Evolutionary conservation across 2,888 invertebrate species (phyloP).

Genomic region (Meiosimyza decipiens): DNA sequence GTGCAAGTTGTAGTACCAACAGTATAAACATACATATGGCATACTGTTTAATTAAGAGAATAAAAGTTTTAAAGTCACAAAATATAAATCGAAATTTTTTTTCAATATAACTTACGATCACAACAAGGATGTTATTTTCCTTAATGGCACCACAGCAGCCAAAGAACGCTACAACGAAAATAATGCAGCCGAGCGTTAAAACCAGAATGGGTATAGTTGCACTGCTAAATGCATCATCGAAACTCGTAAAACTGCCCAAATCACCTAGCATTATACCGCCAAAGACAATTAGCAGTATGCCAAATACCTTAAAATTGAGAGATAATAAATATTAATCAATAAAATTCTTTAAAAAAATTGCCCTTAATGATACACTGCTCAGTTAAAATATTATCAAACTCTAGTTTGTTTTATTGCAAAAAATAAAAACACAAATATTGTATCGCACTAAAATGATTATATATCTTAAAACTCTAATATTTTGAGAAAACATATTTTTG

Average conservation of each 20-base stretch:
- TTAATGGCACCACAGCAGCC: conserved; percentile 25
- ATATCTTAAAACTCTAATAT: too few relatives aligned
- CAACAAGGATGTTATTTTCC: neutral
- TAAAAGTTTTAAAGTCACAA: too few relatives aligned
- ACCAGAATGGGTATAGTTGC: conserved; percentile 72
- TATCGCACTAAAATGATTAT: too few relatives aligned
- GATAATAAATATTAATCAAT: neutral
- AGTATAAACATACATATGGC: conserved; percentile 77
- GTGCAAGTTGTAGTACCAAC: conserved; percentile 77
- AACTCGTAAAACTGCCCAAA: conserved; percentile 69
- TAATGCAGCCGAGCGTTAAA: neutral
- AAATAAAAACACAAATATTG: too few relatives aligned
- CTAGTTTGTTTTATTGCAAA: too few relatives aligned
- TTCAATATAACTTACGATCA: neutral
- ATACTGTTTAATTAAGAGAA: conserved; percentile 69
- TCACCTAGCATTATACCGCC: conserved; percentile 76
- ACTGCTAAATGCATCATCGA: conserved; percentile 68
- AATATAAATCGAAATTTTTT: neutral
- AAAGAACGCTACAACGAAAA: conserved; percentile 11
- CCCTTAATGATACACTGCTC: too few relatives aligned
- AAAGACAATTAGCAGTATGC: conserved; percentile 75
- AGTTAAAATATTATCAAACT: too few relatives aligned
- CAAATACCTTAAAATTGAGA: conserved; percentile 72
- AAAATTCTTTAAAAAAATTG: neutral
- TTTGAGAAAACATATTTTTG: too few relatives aligned